Base-by-base conservation (phyloP, 2,888 invertebrate species). In the Agriotes lineatus region DNA sequence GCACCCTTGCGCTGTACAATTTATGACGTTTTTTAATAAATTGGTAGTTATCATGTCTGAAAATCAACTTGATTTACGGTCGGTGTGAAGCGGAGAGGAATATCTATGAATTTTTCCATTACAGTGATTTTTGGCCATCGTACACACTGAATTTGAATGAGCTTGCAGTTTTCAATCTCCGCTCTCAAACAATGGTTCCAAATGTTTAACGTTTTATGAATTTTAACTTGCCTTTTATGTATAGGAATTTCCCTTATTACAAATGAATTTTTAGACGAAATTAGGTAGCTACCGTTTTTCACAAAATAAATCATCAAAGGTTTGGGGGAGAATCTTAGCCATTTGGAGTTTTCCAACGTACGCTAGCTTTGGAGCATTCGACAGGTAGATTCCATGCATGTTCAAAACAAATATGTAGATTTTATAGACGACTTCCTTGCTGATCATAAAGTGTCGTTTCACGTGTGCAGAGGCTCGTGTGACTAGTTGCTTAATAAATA, bases 151-250 rank as follows among this genome's bases (percentile, higher is more conserved):
- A 76, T 76, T 75, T 72, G 74, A 76, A 77, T 76, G 75, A 74
- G 75, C 72, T 73, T 75, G 75, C 76, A 76, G 73, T 76, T 77
- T 76, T 75, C 75, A 77, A 75, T 71, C 73, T 75, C 73, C 75
- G 73, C 68, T 71, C 70, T 70, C 50, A 67, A 76, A 75, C 62
- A 72, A 65, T 68, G 63, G 35, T 62, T 57, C 58, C 19, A 63
- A 68, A 63, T 63, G 63, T 68, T 58, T 68, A 62, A 62, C 33
- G 62, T 57, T 57, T 2, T 58, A 62, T 57, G 37, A 61, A 62
- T 61, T 39, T 61, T 64, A 64, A 64, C 37, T 48, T 64, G 22
- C 20, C 33, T 48, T 56, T 62, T 19, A 20, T 19, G 20, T 45
- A 35, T 10, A 42, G 16, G 19, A 16, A 14, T 30, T 12, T 52